Evolutionary conservation across 1,140 invertebrate species (phyloP), one percentile per base, ranked within the genome.

Genomic region (Drosophila nasuta): DNA sequence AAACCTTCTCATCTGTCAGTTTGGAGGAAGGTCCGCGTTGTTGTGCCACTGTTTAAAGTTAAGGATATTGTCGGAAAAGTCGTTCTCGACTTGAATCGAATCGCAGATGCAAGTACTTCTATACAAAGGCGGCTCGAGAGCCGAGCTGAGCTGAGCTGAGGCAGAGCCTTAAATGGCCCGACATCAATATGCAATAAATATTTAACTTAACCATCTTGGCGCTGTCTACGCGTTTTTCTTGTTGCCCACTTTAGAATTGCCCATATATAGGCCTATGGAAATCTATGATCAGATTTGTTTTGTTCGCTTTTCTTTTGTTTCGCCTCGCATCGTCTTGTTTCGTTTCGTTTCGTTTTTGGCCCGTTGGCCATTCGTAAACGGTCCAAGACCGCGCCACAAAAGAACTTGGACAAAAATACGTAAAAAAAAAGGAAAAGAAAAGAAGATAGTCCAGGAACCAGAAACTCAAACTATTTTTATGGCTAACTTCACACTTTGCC

Each of bases 121-220:
- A 77, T 79, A 79, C 73, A 88, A 87, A 87, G 83, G 87, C 77
- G 79, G 83, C 72, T 73, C 67, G 54, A 1, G 35, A 38, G 35
- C 35, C 30, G 35, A 38, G 35, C 35, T 38, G 30, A 5, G 35
- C 35, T 3, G 35, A 38, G 35, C 35, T 38, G 30, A 5, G 35
- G 35, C 68, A 65, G 20, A 74, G 62, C 85, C 82, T 80, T 87
- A 87, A 83, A 87, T 89, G 82, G 83, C 68, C 67, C 77, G 85
- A 87, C 82, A 89, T 87, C 85, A 87, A 87, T 87, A 87, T 89
- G 83, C 85, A 87, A 87, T 87, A 87, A 87, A 87, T 85, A 88
- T 89, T 87, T 87, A 89, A 89, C 67, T 71, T 71, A 75, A 76
- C 83, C 69, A 88, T 83, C 82, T 82, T 86, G 82, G 82, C 79